Conservation (phyloP, 1,140 invertebrate genomes). For the Halictus rubicundus region DNA sequence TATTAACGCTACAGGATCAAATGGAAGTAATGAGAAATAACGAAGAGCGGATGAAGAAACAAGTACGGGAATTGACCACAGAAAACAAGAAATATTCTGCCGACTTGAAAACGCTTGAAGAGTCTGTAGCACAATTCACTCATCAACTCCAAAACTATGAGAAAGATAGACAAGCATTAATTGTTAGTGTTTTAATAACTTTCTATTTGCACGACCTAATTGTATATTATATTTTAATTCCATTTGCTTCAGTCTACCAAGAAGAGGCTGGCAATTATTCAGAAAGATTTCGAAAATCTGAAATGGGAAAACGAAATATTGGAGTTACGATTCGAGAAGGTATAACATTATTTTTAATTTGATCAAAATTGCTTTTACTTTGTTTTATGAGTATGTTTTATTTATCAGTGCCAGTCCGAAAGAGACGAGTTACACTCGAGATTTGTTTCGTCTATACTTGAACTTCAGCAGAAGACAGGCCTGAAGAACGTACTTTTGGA, state of each 20-base stretch:
- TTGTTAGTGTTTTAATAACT: conserved; percentile 58
- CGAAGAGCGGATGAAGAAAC: conserved; percentile 88
- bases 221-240: conserved; percentile 12
- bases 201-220: background rate
- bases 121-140: conserved; percentile 85
- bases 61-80: conserved; percentile 83
- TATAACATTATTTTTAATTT: conserved; percentile 70
- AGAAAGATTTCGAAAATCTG: conserved; percentile 87
- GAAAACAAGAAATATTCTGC: conserved; percentile 88
- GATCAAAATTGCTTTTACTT: conserved; percentile 32
- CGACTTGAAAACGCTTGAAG: conserved; percentile 86
- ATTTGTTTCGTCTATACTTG: conserved; percentile 90
- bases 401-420: conserved; percentile 84
- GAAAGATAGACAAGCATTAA: conserved; percentile 86
- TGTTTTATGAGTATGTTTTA: conserved; percentile 46
- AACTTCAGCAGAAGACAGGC: conserved; percentile 91
- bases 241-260: conserved; percentile 85
- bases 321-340: conserved; percentile 89
- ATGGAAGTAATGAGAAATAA: conserved; percentile 90
- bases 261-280: conserved; percentile 77
- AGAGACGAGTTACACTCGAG: conserved; percentile 89
- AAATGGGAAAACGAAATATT: conserved; percentile 89
- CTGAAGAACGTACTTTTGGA: conserved; percentile 88
- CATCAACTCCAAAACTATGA: conserved; percentile 90
- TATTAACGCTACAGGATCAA: conserved; percentile 84